Evolutionary conservation across 2,113 vertebrate species (phyloP).

Genomic region (Thermophis baileyi): DNA sequence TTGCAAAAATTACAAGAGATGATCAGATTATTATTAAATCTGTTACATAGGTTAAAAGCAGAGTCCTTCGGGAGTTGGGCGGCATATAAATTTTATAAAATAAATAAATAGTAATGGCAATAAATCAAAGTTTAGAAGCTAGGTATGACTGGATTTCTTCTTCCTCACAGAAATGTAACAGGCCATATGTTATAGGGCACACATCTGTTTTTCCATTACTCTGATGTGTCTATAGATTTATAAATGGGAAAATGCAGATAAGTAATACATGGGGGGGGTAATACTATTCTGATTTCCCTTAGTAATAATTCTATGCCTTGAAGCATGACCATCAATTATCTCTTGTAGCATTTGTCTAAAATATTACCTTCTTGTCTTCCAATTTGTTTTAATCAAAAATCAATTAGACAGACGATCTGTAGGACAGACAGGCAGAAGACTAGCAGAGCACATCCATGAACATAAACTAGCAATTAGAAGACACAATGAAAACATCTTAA

Average conservation of each 20-base stretch:
- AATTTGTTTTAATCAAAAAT: conserved; percentile 9
- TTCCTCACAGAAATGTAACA: background rate
- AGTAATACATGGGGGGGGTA: background rate
- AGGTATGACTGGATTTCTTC: background rate
- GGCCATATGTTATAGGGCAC: background rate
- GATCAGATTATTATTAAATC: background rate
- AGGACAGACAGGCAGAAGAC: background rate
- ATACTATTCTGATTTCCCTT: conserved; percentile 6
- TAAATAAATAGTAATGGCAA: background rate
- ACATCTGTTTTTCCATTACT: background rate
- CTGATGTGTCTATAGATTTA: background rate
- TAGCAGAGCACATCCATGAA: background rate
- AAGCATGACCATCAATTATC: conserved; percentile 10
- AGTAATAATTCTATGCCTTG: background rate
- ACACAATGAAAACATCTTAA: background rate
- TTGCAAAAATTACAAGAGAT: background rate
- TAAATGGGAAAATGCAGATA: conserved; percentile 5
- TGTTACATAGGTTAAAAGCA: background rate
- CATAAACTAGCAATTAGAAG: background rate
- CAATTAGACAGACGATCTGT: background rate
- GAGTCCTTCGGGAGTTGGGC: too few species aligned
- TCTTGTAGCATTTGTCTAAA: conserved; percentile 1
- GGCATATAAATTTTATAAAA: too few species aligned
- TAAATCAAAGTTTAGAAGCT: background rate
- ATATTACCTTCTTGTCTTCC: background rate